Base-by-base conservation (phyloP, 2,888 invertebrate genomes). In the Venusia cambrica region DNA sequence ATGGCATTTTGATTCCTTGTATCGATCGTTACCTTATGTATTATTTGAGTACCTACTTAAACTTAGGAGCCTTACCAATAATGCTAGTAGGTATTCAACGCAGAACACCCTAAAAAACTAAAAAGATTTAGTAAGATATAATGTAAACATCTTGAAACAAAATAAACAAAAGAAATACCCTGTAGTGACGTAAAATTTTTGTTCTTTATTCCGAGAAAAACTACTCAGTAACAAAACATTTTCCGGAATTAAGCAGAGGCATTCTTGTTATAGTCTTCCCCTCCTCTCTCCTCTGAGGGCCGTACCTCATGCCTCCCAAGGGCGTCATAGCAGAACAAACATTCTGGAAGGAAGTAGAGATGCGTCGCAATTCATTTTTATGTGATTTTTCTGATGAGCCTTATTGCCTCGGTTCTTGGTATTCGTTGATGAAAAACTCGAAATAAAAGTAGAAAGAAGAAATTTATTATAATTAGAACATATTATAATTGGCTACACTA, bases 1-100 rank as follows among this genome's bases (percentile, higher is more conserved):
- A 60, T 46, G 53, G 30, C 57, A 57, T 63, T 58, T 62, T 68
- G 65, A 54, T 48, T 58, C 48, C 43, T 54, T 25, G 26, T 26
- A 32, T 26, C 32, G 10, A 33, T 30, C 35, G 28, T 33, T 31
- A 7, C 13, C 17, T 22, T 21, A 17, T 18, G 3, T 16, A 4
- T 5, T 5, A 13, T 8, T n/a, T 13, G 29, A 14, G 5, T 10
- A n/a, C 2, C 4, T n/a, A 15, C 4, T 10, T 3, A 3, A 8
- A 1, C 3, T 28, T 14, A 20, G n/a, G n/a, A n/a, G n/a, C n/a
- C 9, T 13, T 17, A 17, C 2, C n/a, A 21, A 11, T 21, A 21
- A n/a, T 5, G 2, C n/a, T n/a, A n/a, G n/a, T n/a, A n/a, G n/a
- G n/a, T n/a, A n/a, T n/a, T n/a, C n/a, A n/a, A n/a, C n/a, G n/a